Conservation (phyloP, 2,888 invertebrate species). For the Tipula confusa region DNA sequence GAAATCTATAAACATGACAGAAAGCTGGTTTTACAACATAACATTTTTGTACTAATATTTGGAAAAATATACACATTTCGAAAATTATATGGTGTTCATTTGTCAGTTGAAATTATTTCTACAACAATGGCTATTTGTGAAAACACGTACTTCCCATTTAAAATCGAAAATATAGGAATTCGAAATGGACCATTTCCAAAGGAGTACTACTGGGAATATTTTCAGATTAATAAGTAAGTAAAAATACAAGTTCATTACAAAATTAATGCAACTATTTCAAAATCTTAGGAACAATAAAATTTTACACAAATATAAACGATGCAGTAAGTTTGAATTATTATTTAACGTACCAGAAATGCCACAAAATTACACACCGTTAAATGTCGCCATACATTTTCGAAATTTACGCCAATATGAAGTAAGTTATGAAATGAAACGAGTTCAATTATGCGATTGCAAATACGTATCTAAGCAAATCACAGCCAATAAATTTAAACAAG, state of each 20-base stretch:
- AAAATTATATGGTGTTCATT: neutral
- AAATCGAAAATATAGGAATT: constrained; percentile 34
- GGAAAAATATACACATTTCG: neutral
- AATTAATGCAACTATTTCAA: neutral
- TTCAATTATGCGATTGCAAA: constrained; percentile 33
- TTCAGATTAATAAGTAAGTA: constrained; percentile 33
- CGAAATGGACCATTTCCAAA: constrained; percentile 34
- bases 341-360: constrained; percentile 33
- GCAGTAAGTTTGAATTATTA: neutral
- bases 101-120: neutral
- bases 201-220: constrained; percentile 34
- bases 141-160: constrained; percentile 32
- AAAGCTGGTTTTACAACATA: neutral
- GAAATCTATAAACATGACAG: neutral
- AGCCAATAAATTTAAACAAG: constrained; percentile 33
- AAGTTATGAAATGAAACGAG: constrained; percentile 33
- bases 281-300: neutral
- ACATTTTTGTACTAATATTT: neutral
- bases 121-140: neutral
- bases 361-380: constrained; percentile 32
- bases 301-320: neutral
- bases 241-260: neutral
- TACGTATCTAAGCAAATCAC: constrained; percentile 27
- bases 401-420: neutral
- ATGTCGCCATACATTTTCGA: constrained; percentile 32